Evolutionary conservation across 1,140 invertebrate species (phyloP).

Genomic region (Ostrea denselamellosa): DNA sequence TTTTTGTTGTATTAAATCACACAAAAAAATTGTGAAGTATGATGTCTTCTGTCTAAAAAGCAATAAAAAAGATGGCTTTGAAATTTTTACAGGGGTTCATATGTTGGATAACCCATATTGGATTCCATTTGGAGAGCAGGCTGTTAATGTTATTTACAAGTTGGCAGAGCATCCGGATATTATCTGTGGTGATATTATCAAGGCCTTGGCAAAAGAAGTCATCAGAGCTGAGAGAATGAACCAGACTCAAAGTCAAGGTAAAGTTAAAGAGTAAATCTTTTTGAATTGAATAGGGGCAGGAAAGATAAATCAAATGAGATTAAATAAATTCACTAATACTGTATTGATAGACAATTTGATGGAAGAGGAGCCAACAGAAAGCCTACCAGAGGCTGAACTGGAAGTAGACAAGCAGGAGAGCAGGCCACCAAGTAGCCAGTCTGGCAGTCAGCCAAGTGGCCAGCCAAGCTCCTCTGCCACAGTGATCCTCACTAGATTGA

Average conservation of each 20-base stretch:
- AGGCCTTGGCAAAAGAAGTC: conserved; percentile 60
- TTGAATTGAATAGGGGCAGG: too few relatives aligned
- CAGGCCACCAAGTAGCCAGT: not conserved
- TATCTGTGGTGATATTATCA: conserved; percentile 78
- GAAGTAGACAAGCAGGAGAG: not conserved
- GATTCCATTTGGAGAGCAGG: conserved; percentile 82
- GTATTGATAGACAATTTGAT: not conserved
- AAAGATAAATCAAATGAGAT: too few relatives aligned
- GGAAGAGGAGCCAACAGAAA: not conserved
- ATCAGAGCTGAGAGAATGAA: conserved; percentile 42
- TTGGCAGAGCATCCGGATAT: conserved; percentile 80
- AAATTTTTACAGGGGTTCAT: conserved; percentile 61
- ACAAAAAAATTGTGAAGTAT: not conserved
- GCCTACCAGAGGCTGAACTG: not conserved
- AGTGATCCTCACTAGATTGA: conserved; percentile 82
- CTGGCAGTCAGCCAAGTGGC: not conserved
- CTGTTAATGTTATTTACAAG: conserved; percentile 83
- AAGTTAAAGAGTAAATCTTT: not conserved
- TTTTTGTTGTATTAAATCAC: too few relatives aligned
- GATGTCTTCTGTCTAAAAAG: not conserved
- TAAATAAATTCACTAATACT: not conserved
- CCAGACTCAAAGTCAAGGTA: not conserved
- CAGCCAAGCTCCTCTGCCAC: conserved; percentile 42
- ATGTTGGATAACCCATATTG: conserved; percentile 80
- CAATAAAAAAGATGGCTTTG: not conserved